phyloP scores from a whole-genome alignment of 2,113 vertebrate species.

The Anguilla rostrata region DNA sequence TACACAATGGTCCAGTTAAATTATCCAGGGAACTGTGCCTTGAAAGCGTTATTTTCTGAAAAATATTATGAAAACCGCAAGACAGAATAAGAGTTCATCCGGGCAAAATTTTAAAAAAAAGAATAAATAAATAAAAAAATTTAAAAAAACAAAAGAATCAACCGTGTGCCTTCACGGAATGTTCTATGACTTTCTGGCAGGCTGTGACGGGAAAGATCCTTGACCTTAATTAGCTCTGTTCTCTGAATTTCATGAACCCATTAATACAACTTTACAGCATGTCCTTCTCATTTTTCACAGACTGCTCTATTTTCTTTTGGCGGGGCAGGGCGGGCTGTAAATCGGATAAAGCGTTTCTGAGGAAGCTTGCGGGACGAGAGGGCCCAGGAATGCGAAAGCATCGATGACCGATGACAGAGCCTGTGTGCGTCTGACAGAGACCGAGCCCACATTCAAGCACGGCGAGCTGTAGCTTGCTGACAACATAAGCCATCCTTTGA shows the following conservation, averaged over 20 bases:
- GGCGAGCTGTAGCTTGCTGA: slow-evolving; percentile 27
- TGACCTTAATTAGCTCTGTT: slow-evolving; percentile 69
- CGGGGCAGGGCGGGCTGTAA: slow-evolving; percentile 20
- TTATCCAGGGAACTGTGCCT: not conserved
- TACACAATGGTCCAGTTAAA: not conserved
- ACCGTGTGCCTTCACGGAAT: slow-evolving; percentile 53
- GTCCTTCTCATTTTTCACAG: slow-evolving; percentile 65
- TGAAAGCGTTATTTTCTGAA: not conserved
- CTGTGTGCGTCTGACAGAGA: slow-evolving; percentile 39
- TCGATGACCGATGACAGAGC: slow-evolving; percentile 38
- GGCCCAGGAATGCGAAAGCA: slow-evolving; percentile 16
- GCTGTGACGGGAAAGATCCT: slow-evolving; percentile 56
- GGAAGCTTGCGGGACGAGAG: slow-evolving; percentile 19
- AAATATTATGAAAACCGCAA: not conserved
- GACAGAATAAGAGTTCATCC: not conserved
- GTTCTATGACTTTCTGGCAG: slow-evolving; percentile 50
- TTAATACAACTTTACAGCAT: slow-evolving; percentile 67
- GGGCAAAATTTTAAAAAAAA: slow-evolving; percentile 7
- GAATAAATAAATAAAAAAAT: not conserved
- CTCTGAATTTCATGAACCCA: slow-evolving; percentile 63
- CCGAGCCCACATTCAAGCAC: slow-evolving; percentile 40
- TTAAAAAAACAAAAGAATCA: slow-evolving; percentile 40
- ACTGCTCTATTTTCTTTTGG: slow-evolving; percentile 41
- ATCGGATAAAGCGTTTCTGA: slow-evolving; percentile 14
- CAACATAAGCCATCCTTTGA: slow-evolving; percentile 45